Evolutionary conservation across 1,140 invertebrate genomes (phyloP), one percentile per base, ranked within the genome.

Genomic region (Anastatus disparis): DNA sequence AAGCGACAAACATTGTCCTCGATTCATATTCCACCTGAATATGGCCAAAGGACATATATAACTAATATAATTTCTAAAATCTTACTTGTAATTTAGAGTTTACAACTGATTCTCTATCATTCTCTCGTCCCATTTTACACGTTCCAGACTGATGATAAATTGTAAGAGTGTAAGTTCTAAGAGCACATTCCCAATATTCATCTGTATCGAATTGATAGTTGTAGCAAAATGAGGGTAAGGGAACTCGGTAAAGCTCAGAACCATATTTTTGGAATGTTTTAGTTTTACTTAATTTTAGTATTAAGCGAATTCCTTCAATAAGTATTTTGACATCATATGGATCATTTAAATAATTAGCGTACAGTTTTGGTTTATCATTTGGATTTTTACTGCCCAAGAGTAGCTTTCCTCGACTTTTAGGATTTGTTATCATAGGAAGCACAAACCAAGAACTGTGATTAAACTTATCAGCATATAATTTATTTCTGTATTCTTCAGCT

Each of bases 341-440:
- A 81, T 91, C 83, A 24, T 87, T 82, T 59, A 93, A 91, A 76
- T 95, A 96, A 74, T 94, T 94, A 0, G 95, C 91, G 76, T 93
- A 89, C n/a, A 98, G 91, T 13, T 90, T 82, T 0, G 96, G 96
- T 77, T 93, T 91, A 12, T 89, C 87, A 53, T 89, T 88, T 4
- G 94, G 94, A 84, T 95, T 12, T 1, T 80, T 89, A 67, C 87
- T 89, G 64, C 87, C 85, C 6, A 96, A 82, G 77, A 87, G 87
- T 26, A 96, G 87, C 64, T 86, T 88, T 2, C 94, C 95, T 58
- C 86, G 87, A 40, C 92, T 93, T 81, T 92, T 91, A 2, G 94
- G 93, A 48, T 91, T 84, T 82, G 94, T 79, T 0, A 93, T 81
- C 87, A 92, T 91, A 2, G 89, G 91, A 26, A 91, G 89, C 20